Base-by-base conservation (phyloP, 2,113 vertebrate genomes). In the Castor canadensis region DNA sequence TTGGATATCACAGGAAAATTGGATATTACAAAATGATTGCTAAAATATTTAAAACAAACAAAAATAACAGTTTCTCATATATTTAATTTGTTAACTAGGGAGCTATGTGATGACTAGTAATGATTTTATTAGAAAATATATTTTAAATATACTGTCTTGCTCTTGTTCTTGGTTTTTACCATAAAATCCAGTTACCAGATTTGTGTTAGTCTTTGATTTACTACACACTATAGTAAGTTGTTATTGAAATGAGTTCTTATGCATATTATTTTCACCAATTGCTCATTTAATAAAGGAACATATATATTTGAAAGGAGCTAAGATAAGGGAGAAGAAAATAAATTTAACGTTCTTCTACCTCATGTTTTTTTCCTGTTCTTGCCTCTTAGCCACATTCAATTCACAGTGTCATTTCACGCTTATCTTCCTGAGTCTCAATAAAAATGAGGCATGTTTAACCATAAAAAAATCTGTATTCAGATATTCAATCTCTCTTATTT, bases 31-130 rank as follows among this genome's bases (percentile, higher is more conserved):
- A 7, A 2, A 4, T 56, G 94, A 73, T 77, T 58, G 56, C n/a
- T n/a, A n/a, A n/a, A 32, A 64, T 35, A 24, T 10, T 0, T 40
- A 5, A 89, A 85, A 56, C 47, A 28, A 1, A 12, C 43, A 43
- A 26, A n/a, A n/a, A n/a, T n/a, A n/a, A n/a, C n/a, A n/a, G n/a
- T n/a, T 19, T 75, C 67, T 49, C 6, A 12, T 32, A 45, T 0
- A 1, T 54, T 49, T 96, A 83, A 52, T 28, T 83, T 54, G 17
- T 69, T 89, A 66, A 91, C 38, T 30, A 32, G 90, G 84, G 89
- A 80, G 6, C 26, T 45, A 43, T 77, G 3, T 11, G 16, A 15
- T 66, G 75, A 76, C 17, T 13, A 66, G 30, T 40, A 32, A 77
- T 2, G 1, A 52, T 67, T 83, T 89, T 64, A 67, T 54, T 49